Evolutionary conservation across 2,888 invertebrate species (phyloP), one percentile per base, ranked within the genome.

Genomic region (Pyralis farinalis): DNA sequence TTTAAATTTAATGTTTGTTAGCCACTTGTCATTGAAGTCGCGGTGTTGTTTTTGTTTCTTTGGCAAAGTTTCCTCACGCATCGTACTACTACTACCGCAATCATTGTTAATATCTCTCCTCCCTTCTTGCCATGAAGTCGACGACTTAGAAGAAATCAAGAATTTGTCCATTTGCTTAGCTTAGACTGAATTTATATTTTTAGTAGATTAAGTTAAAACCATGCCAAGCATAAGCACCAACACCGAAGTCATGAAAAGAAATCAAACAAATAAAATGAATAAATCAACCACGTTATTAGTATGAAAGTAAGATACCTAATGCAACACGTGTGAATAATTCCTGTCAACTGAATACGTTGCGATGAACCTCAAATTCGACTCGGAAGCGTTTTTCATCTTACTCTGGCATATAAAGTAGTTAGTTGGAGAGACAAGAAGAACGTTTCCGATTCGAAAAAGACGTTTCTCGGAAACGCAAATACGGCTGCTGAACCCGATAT

Each of bases 11-110:
- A 28, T 44, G 30, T 46, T 10, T 42, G 39, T 38, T 28, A 45
- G 39, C 43, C 48, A 48, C 11, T 45, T 48, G 41, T 45, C 48
- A 41, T 46, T 43, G 33, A 42, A 45, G 31, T 46, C 40, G 30
- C 40, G 40, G 10, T 38, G 30, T 38, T 42, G 40, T 21, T 43
- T 40, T 28, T 39, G 27, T 44, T 44, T 44, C 12, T 44, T 45
- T 37, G 25, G 43, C 40, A 29, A 29, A 34, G 46, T 37, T 43
- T 22, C 39, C 33, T 39, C 42, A 44, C 34, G 36, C 36, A 36
- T 36, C 28, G 21, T 21, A 21, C 21, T 21, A 21, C 21, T 21
- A 21, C 21, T 21, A 21, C 21, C 21, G 21, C 21, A 25, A 39
- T 39, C 33, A 39, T 28, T 39, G 33, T 39, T 27, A 33, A 28